Conservation (phyloP, 2,888 invertebrate genomes). For the Euspilapteryx auroguttella region DNA sequence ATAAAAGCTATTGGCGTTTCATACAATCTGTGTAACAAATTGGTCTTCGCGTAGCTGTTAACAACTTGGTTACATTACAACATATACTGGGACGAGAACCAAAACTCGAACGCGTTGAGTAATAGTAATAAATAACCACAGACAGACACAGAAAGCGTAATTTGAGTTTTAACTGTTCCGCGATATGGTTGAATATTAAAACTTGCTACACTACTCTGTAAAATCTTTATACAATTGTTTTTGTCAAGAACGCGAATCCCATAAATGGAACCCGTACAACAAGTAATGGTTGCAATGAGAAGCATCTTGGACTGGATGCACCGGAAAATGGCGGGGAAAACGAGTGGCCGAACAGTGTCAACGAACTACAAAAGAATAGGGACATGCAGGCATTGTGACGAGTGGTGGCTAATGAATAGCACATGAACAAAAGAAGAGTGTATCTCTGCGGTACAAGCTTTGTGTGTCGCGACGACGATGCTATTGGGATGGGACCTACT, state of each 20-base stretch:
- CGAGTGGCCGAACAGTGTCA: conserved; percentile 34
- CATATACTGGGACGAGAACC: conserved; percentile 19
- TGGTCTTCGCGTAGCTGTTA: conserved; percentile 1
- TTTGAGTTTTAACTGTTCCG: background rate
- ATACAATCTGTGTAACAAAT: conserved; percentile 1
- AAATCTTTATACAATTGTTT: too few relatives aligned
- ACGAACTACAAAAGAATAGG: conserved; percentile 43
- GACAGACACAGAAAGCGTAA: background rate
- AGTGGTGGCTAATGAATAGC: conserved; percentile 46
- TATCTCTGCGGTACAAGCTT: conserved; percentile 23
- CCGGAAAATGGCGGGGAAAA: conserved; percentile 25
- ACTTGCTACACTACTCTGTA: too few relatives aligned
- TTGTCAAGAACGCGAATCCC: too few relatives aligned
- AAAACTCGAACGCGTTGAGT: conserved; percentile 13
- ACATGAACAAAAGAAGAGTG: conserved; percentile 35
- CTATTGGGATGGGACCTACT: too few relatives aligned
- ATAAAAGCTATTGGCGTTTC: too few relatives aligned
- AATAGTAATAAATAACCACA: background rate
- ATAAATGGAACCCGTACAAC: too few relatives aligned
- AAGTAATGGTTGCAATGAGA: too few relatives aligned
- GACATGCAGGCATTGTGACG: conserved; percentile 32
- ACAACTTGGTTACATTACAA: conserved; percentile 15
- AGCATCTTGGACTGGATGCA: background rate
- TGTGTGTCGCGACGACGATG: too few relatives aligned
- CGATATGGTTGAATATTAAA: too few relatives aligned